Conservation (phyloP, 1,140 invertebrate genomes). For the Eriosoma lanigerum region DNA sequence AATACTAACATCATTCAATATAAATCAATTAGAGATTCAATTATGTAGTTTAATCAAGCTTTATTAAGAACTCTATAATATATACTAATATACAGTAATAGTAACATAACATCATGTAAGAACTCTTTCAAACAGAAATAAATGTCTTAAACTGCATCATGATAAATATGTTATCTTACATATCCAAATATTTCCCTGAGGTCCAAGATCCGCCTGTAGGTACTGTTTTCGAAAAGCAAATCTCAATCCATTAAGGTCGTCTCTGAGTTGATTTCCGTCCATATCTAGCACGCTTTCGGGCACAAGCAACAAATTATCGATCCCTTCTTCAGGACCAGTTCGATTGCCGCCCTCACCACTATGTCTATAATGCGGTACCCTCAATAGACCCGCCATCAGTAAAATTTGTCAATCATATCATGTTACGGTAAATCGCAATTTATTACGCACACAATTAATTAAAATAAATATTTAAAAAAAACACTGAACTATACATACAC, state of each 20-base stretch:
- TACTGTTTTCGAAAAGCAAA: conserved; percentile 64
- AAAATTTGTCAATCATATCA: conserved; percentile 8
- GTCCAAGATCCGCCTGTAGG: conserved; percentile 59
- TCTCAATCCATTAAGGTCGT: conserved; percentile 63
- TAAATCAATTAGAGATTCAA: too few relatives aligned
- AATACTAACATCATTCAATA: too few relatives aligned
- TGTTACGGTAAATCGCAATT: neutral
- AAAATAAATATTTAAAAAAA: neutral
- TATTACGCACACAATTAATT: conserved; percentile 5
- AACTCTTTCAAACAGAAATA: neutral
- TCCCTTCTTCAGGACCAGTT: conserved; percentile 60
- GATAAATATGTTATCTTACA: conserved; percentile 60
- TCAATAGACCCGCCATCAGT: conserved; percentile 58
- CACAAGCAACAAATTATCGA: conserved; percentile 65
- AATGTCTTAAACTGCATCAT: neutral
- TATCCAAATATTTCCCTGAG: conserved; percentile 66
- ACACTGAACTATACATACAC: neutral
- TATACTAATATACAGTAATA: too few relatives aligned
- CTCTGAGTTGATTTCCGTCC: conserved; percentile 63
- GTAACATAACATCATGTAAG: neutral
- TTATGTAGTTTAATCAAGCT: too few relatives aligned
- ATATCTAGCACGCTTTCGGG: conserved; percentile 65
- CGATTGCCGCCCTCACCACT: neutral
- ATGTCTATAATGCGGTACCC: conserved; percentile 57
- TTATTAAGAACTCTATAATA: too few relatives aligned